Base-by-base conservation (phyloP, 1,140 invertebrate species). In the Diachasmimorpha longicaudata region DNA sequence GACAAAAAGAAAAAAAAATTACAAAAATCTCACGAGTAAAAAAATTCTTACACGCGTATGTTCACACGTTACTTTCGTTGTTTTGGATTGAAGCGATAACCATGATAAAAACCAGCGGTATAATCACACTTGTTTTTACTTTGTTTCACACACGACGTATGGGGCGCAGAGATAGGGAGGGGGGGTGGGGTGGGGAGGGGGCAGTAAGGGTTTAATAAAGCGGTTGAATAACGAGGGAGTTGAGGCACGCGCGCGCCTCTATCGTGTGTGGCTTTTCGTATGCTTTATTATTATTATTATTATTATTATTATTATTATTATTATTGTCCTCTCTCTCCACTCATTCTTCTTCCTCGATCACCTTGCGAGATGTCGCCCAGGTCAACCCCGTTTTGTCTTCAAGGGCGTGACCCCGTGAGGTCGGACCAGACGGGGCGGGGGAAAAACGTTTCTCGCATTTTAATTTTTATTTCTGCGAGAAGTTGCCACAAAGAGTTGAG, bases 361-460 rank as follows among this genome's bases (percentile, higher is more conserved):
- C 86, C 86, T 88, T 87, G 85, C 76, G 74, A 87, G 84, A 85
- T 87, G 81, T 81, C 76, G 76, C 78, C 72, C 72, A 79, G 83
- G 79, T 85, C 83, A 84, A 79, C 80, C 80, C 79, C 84, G 84
- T 83, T 66, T 66, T 83, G 79, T 83, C 79, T 85, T 82, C 82
- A 86, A 87, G 82, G 85, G 83, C 82, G 78, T 79, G 77, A 66
- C 21, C 58, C 31, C 23, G n/a, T 31, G 13, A 46, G 46, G 48
- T 63, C n/a, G 48, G 70, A 1, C 52, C n/a, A 25, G 70, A 1
- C 52, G 9, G 4, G 14, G n/a, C n/a, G n/a, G 48, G 48, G 48
- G 16, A 16, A 55, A 25, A 37, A 72, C 66, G 66, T 39, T 36
- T 39, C 48, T 52, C 48, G 70, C 66, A 68, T 68, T 68, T 39